Conservation (phyloP, 2,797 vertebrate genomes). For the Parauchenoglanis ngamensis region DNA sequence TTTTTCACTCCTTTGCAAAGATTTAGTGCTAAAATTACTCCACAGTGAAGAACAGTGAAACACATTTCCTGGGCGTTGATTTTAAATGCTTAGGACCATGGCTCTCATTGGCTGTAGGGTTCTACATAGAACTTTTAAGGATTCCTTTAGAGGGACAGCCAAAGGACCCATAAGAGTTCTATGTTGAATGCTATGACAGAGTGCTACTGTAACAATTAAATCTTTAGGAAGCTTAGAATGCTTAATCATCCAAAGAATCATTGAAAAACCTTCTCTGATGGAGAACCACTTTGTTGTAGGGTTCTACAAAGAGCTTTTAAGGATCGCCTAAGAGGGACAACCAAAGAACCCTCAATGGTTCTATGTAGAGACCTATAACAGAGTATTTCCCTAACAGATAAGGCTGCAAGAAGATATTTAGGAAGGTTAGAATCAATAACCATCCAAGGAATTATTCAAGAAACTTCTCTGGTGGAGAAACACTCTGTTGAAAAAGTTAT, state of each 20-base stretch:
- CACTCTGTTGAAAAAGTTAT: not conserved
- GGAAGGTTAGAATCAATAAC: not conserved
- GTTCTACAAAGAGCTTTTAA: not conserved
- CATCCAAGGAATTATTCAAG: not conserved
- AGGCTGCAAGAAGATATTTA: not conserved
- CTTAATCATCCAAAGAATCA: not conserved
- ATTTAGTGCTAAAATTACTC: not conserved
- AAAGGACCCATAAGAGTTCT: not conserved
- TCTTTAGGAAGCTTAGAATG: not conserved
- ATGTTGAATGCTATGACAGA: not conserved
- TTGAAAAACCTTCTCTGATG: not conserved
- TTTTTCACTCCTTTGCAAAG: not conserved
- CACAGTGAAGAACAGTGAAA: not conserved
- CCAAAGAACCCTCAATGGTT: not conserved
- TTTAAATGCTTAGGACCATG: not conserved
- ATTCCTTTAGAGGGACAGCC: too few relatives aligned
- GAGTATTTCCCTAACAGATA: not conserved
- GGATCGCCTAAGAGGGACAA: not conserved
- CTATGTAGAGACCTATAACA: not conserved
- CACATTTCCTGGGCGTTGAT: not conserved
- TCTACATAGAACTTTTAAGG: too few relatives aligned
- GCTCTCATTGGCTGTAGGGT: not conserved
- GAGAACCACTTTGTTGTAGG: not conserved
- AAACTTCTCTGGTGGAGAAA: not conserved
- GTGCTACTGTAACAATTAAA: not conserved